Conservation (phyloP, 2,113 vertebrate species). For the Psilopsiagon aurifrons region DNA sequence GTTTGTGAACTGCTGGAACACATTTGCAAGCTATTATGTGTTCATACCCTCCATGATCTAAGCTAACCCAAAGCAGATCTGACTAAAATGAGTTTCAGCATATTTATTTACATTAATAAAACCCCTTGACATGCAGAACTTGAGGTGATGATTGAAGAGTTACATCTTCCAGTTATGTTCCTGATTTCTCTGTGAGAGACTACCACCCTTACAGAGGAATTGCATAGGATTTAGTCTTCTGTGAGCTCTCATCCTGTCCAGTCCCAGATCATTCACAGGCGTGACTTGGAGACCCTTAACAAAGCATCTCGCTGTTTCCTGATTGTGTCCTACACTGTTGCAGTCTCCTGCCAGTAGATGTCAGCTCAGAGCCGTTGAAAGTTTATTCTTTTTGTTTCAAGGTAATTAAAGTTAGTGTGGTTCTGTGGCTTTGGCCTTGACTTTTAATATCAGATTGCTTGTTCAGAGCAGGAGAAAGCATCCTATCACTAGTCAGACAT, state of each 20-base stretch:
- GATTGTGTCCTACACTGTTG: not conserved
- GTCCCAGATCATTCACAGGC: not conserved
- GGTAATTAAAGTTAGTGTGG: not conserved
- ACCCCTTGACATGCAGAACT: not conserved
- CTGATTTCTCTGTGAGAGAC: not conserved
- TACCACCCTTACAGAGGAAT: not conserved
- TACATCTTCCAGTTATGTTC: not conserved
- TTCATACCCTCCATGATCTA: not conserved
- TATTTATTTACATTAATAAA: not conserved
- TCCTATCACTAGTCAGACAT: not conserved
- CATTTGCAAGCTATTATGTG: slow-evolving; percentile 9
- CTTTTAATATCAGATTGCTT: not conserved
- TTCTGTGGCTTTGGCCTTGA: not conserved
- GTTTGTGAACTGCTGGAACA: not conserved
- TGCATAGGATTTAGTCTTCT: not conserved
- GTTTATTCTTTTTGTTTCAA: slow-evolving; percentile 1
- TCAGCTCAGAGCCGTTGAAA: slow-evolving; percentile 46
- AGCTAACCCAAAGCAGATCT: slow-evolving; percentile 3
- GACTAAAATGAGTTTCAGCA: not conserved
- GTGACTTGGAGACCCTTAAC: not conserved
- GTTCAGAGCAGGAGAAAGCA: not conserved
- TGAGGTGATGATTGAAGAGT: not conserved
- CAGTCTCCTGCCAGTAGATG: slow-evolving; percentile 53
- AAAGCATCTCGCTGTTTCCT: not conserved
- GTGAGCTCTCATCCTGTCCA: not conserved